Base-by-base conservation (phyloP, 2,888 invertebrate genomes). In the Belgica antarctica region DNA sequence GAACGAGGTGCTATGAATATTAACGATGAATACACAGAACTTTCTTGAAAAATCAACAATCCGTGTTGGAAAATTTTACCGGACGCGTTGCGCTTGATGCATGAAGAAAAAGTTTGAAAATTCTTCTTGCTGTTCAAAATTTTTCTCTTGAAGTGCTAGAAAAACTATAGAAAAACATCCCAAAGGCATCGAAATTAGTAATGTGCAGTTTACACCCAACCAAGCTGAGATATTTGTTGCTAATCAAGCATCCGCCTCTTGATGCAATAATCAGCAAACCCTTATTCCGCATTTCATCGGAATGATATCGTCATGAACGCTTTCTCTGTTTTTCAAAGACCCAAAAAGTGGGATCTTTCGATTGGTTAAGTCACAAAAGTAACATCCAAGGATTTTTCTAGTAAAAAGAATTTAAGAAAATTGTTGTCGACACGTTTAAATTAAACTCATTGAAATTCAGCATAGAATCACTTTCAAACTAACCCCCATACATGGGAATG, bases 251-350 rank as follows among this genome's bases (percentile, higher is more conserved):
- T 52, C 52, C 7, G 22, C 22, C 41, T n/a, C 22, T 52, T 22
- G 22, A 22, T 41, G 41, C 52, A 52, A 52, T 52, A 52, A 52
- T 41, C 41, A 41, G 41, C 34, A 34, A 7, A 34, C 12, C 10
- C 41, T 7, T 41, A 4, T 31, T 10, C 31, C 31, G 17, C 52
- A 7, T 52, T 2, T 22, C 52, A 17, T 41, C 15, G 12, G 22
- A 52, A 12, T 52, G 52, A 52, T 22, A 52, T 22, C 52, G 52
- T 52, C 52, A 52, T 17, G 22, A 52, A 52, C 22, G 52, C 12
- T 52, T 22, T 22, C 52, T 52, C 52, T 46, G 7, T 46, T 15
- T 46, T 22, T 52, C 52, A n/a, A n/a, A n/a, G n/a, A n/a, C n/a
- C n/a, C n/a, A n/a, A n/a, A n/a, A n/a, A n/a, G n/a, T n/a, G n/a